Conservation (phyloP, 2,888 invertebrate species). For the Barypeithes pellucidus region DNA sequence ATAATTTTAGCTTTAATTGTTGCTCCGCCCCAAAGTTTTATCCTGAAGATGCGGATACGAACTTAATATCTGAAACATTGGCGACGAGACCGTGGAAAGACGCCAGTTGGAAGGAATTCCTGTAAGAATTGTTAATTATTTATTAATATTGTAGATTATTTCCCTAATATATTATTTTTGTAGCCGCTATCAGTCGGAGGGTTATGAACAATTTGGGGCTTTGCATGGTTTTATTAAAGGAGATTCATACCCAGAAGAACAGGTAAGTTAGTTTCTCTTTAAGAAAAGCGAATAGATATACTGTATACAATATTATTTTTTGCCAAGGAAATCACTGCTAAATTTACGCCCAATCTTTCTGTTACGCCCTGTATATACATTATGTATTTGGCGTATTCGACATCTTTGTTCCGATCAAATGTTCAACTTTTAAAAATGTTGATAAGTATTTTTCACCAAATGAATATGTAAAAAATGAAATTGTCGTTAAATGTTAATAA, state of each 20-base stretch:
- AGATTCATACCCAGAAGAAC: constrained; percentile 68
- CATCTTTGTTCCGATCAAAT: too few species aligned
- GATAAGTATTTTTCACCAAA: too few species aligned
- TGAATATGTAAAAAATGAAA: too few species aligned
- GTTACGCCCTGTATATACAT: too few species aligned
- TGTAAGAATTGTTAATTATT: constrained; percentile 71
- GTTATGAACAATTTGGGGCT: constrained; percentile 79
- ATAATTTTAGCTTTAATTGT: constrained; percentile 74
- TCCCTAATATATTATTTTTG: constrained; percentile 50
- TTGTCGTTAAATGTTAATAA: too few species aligned
- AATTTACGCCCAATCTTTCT: too few species aligned
- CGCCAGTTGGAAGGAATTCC: constrained; percentile 73
- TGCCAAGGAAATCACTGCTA: too few species aligned
- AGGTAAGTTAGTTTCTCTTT: constrained; percentile 17
- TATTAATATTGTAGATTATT: background rate
- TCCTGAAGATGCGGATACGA: constrained; percentile 74
- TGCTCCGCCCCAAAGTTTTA: constrained; percentile 71
- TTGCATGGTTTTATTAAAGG: constrained; percentile 75
- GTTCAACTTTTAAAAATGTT: too few species aligned
- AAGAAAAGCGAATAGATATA: too few species aligned
- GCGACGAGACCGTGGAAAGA: constrained; percentile 76
- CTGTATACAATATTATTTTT: too few species aligned
- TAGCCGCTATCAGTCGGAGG: constrained; percentile 64
- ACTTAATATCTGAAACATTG: constrained; percentile 74
- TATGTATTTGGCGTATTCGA: too few species aligned